Conservation (phyloP, 2,888 invertebrate species). For the Cylindroiulus punctatus region DNA sequence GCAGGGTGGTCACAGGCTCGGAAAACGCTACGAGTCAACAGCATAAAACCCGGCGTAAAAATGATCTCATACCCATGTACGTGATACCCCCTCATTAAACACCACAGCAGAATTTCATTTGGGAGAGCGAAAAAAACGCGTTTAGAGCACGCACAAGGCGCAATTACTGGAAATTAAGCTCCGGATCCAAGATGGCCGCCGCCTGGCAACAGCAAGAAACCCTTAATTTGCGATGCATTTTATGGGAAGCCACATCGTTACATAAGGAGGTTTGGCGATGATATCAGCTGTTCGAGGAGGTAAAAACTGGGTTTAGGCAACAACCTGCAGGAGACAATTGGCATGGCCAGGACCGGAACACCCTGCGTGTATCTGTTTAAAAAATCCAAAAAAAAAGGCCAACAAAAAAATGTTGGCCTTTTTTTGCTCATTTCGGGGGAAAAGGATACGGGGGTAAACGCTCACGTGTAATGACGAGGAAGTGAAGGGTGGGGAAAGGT, state of each 20-base stretch:
- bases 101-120: background rate
- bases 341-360: slow-evolving; percentile 40
- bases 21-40: background rate
- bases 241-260: slow-evolving; percentile 1
- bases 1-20: too few species aligned
- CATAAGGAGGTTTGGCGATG: background rate
- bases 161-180: slow-evolving; percentile 19
- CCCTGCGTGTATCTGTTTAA: background rate
- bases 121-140: background rate
- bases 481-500: slow-evolving; percentile 35
- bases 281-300: background rate
- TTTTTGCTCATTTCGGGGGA: background rate
- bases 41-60: background rate
- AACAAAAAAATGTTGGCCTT: background rate
- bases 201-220: background rate
- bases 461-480: slow-evolving; percentile 18
- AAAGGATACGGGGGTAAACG: slow-evolving; percentile 34
- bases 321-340: slow-evolving; percentile 3
- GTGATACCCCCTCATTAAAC: slow-evolving; percentile 18
- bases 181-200: slow-evolving; percentile 12
- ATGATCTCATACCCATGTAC: background rate
- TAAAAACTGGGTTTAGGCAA: background rate
- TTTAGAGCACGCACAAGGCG: background rate
- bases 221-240: background rate
- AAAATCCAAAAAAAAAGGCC: background rate